A percentile compares a stretch with the other conserved stretches of the same genome.
These are phyloP conservation scores for Centropus unirufus DNA, from an alignment of 2,113 vertebrate species.

Conservation along the genomic window DNA sequence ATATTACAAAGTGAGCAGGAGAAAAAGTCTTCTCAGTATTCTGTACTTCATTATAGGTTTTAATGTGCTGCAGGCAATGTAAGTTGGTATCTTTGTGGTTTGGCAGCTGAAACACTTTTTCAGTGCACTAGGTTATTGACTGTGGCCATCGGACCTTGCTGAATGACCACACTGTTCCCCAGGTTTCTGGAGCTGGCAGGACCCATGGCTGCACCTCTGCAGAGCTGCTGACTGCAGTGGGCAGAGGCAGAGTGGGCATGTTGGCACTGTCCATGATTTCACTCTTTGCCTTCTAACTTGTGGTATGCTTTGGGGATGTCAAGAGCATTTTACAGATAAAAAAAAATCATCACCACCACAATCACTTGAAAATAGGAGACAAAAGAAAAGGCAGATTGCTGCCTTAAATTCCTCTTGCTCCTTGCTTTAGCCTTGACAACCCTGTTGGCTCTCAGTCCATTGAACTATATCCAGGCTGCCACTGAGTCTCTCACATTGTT, in stretches of 20 bases:
- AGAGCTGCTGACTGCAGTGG: not conserved
- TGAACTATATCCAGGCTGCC: not conserved
- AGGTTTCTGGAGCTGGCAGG: not conserved
- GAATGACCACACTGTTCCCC: not conserved
- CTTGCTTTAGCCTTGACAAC: not conserved
- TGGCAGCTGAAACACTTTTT: not conserved
- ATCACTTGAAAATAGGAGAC: not conserved
- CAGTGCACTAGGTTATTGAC: not conserved
- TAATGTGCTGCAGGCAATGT: not conserved
- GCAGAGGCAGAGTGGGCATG: fast-evolving
- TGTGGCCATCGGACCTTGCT: not conserved
- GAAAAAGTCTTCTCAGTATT: not conserved
- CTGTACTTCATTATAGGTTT: not conserved
- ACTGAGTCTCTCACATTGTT: not conserved
- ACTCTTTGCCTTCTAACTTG: not conserved
- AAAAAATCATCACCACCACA: not conserved
- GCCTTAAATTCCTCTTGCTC: not conserved
- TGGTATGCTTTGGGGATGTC: not conserved
- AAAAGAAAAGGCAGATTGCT: not conserved
- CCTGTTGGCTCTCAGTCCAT: not conserved
- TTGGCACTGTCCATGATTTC: fast-evolving
- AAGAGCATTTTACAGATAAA: not conserved
- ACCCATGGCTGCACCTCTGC: not conserved
- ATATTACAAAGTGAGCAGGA: not conserved
- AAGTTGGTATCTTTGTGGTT: not conserved